Conservation (phyloP, 2,797 vertebrate species). For the Acrossocheilus fasciatus region DNA sequence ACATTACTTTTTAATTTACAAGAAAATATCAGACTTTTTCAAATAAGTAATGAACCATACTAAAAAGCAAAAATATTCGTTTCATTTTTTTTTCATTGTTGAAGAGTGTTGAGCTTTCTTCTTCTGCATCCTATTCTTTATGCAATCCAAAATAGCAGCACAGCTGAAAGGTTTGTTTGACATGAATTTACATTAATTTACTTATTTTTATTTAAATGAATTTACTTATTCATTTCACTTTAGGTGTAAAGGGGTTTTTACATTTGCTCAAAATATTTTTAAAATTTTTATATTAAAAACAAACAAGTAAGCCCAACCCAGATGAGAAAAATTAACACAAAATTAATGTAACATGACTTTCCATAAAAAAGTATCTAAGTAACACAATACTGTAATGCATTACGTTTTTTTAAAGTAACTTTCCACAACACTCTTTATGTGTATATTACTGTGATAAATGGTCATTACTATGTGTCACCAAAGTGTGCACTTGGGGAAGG, state of each 20-base stretch:
- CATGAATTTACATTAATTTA: too few relatives aligned
- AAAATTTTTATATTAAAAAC: neutral
- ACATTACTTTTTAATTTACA: too few relatives aligned
- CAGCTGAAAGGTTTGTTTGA: too few relatives aligned
- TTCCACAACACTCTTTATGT: neutral
- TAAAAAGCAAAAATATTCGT: too few relatives aligned
- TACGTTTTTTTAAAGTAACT: neutral
- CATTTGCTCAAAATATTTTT: neutral
- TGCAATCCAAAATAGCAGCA: too few relatives aligned
- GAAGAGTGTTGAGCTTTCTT: too few relatives aligned
- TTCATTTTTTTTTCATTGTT: too few relatives aligned
- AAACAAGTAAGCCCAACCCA: neutral
- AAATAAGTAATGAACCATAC: too few relatives aligned
- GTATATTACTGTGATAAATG: neutral
- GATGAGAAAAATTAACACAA: neutral
- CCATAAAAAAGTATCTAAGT: neutral
- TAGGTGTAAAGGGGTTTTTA: too few relatives aligned
- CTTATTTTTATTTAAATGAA: too few relatives aligned
- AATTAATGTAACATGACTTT: neutral
- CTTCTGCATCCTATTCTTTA: too few relatives aligned
- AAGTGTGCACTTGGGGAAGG: neutral
- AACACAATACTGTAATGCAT: neutral
- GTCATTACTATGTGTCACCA: neutral
- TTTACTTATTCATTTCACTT: neutral
- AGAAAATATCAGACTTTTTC: too few relatives aligned